phyloP scores from a whole-genome alignment of 2,113 vertebrate genomes.

The Panthera leo region DNA sequence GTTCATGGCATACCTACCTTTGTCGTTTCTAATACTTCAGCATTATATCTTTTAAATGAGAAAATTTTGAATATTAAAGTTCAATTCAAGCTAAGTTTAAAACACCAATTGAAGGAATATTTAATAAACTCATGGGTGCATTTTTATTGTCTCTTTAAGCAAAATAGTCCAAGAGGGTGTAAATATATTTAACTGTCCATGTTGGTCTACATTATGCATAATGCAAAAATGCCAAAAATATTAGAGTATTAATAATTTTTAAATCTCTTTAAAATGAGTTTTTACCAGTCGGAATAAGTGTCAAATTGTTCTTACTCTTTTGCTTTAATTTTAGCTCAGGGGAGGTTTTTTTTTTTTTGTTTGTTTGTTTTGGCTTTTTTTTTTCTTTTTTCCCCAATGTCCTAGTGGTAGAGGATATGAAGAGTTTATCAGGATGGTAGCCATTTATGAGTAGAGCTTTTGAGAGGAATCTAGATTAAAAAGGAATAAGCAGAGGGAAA shows the following conservation, averaged over 20 bases:
- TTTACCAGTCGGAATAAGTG: neutral
- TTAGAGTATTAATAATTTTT: neutral
- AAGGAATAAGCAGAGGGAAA: constrained; percentile 47
- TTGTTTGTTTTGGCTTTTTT: neutral
- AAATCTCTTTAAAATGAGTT: neutral
- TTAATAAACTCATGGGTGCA: neutral
- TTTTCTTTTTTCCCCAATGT: neutral
- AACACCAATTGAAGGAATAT: neutral
- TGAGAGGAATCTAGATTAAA: neutral
- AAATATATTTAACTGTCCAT: constrained; percentile 5
- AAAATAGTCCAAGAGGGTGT: constrained; percentile 11
- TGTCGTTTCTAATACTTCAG: neutral
- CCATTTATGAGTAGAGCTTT: neutral
- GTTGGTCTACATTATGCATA: neutral
- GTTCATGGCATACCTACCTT: neutral
- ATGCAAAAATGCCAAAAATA: neutral
- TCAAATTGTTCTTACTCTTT: neutral
- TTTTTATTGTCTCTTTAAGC: constrained; percentile 21
- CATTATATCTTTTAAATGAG: neutral
- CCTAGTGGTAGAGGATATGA: neutral
- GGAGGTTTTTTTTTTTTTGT: neutral
- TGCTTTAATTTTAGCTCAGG: neutral
- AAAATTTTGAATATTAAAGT: neutral
- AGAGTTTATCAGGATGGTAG: neutral
- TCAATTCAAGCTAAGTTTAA: neutral